These are phyloP conservation scores for Volucella zonaria DNA, from an alignment of 2,888 invertebrate genomes.

Conservation along the genomic window DNA sequence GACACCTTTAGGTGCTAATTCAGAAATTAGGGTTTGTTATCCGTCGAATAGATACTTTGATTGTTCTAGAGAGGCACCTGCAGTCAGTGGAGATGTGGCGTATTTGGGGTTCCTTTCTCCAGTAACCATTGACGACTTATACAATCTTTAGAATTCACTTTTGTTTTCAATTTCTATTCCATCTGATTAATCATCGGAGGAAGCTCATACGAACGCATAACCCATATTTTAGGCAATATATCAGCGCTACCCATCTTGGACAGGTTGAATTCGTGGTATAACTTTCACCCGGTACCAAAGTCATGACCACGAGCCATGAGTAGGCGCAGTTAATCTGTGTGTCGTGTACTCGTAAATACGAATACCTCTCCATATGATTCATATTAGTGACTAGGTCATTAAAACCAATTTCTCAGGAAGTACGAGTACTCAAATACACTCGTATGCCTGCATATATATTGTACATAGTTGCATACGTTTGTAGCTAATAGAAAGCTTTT, in stretches of 20 bases:
- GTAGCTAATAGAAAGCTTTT: conserved; percentile 39
- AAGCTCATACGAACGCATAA: conserved; percentile 9
- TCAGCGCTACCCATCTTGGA: conserved; percentile 49
- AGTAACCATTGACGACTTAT: not conserved
- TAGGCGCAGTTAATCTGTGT: conserved; percentile 30
- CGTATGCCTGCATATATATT: no score
- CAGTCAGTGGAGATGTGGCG: not conserved
- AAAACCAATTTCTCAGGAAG: conserved; percentile 31
- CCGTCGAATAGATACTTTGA: not conserved
- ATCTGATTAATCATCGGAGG: conserved; percentile 48
- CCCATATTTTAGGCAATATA: conserved; percentile 45
- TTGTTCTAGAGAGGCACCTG: not conserved
- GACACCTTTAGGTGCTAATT: conserved; percentile 13
- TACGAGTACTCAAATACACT: not conserved
- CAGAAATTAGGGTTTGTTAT: conserved; percentile 47
- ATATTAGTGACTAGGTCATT: conserved; percentile 63
- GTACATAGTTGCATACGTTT: no score
- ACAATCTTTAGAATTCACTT: conserved; percentile 60
- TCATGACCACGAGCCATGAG: conserved; percentile 62
- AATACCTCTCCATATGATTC: conserved; percentile 54
- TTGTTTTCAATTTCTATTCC: conserved; percentile 60
- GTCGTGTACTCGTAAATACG: not conserved
- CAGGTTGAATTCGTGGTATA: conserved; percentile 55
- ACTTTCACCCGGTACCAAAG: conserved; percentile 69
- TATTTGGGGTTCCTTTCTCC: conserved; percentile 7